Conservation (phyloP, 2,113 vertebrate genomes). For the Brienomyrus brachyistius region DNA sequence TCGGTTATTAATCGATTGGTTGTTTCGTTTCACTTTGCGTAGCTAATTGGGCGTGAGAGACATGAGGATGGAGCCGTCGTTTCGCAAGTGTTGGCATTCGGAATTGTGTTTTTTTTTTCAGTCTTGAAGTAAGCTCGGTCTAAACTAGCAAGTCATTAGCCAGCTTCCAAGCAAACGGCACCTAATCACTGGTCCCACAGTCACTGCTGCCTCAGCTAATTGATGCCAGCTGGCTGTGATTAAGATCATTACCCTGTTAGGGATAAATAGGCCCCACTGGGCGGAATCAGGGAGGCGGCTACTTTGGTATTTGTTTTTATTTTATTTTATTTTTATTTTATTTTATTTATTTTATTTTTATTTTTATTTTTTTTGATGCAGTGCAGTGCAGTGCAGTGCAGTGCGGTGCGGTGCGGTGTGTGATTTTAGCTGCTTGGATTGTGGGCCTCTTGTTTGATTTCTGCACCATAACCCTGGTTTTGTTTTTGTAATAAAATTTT, state of each 20-base stretch:
- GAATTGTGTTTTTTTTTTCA: background rate
- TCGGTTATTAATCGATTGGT: background rate
- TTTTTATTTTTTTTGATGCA: background rate
- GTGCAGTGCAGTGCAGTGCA: background rate
- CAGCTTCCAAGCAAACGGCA: background rate
- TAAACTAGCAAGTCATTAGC: background rate
- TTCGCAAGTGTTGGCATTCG: background rate
- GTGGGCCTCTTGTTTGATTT: background rate
- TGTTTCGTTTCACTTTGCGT: background rate
- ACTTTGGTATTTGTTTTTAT: background rate
- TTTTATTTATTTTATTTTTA: too few species aligned
- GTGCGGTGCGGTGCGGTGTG: background rate
- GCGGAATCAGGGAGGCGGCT: background rate
- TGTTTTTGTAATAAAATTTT: background rate
- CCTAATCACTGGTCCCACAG: constrained; percentile 1
- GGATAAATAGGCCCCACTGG: constrained; percentile 3
- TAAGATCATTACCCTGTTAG: background rate
- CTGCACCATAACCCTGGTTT: background rate
- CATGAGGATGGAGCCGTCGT: background rate
- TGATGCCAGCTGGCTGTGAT: background rate
- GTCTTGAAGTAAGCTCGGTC: background rate
- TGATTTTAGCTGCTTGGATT: background rate
- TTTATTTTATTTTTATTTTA: too few species aligned
- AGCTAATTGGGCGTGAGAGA: background rate
- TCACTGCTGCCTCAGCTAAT: background rate